A percentile compares a stretch with the other conserved stretches of the same genome.
phyloP scores from a whole-genome alignment of 1,140 invertebrate genomes.

The Fragariocoptes setiger region DNA sequence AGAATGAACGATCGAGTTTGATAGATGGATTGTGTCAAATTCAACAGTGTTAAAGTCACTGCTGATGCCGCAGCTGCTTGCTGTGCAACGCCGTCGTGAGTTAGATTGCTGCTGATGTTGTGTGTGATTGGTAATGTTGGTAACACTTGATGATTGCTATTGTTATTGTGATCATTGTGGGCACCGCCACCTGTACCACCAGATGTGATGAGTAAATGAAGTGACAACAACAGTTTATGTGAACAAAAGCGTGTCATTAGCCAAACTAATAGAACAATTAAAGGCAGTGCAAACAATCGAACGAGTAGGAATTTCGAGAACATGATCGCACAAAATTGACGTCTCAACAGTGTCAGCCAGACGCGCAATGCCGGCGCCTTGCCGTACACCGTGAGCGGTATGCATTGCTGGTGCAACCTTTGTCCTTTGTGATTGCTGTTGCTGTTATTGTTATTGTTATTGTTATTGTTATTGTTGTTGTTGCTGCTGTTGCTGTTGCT shows the following conservation, averaged over 20 bases:
- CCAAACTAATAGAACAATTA: slow-evolving; percentile 37
- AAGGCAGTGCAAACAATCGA: slow-evolving; percentile 35
- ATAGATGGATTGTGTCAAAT: slow-evolving; percentile 39
- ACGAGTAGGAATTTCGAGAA: slow-evolving; percentile 36
- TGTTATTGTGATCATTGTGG: too few relatives aligned
- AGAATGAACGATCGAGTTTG: slow-evolving; percentile 41
- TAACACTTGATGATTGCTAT: too few relatives aligned
- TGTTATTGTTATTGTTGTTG: slow-evolving; percentile 7
- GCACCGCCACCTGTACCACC: too few relatives aligned
- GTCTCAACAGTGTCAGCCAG: slow-evolving; percentile 30
- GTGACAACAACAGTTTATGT: too few relatives aligned
- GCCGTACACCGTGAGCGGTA: slow-evolving; percentile 24
- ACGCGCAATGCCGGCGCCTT: slow-evolving; percentile 34
- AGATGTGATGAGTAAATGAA: slow-evolving; percentile 50
- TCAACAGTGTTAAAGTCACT: too few relatives aligned
- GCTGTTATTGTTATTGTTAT: background rate
- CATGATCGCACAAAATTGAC: slow-evolving; percentile 12
- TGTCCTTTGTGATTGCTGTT: background rate
- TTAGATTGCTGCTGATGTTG: too few relatives aligned
- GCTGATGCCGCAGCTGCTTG: too few relatives aligned
- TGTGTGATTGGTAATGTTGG: too few relatives aligned
- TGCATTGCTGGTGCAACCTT: background rate
- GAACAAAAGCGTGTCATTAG: too few relatives aligned
- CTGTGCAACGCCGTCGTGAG: too few relatives aligned
- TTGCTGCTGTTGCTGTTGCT: slow-evolving; percentile 4